Conservation (phyloP, 2,888 invertebrate genomes). For the Creontiades dilutus region DNA sequence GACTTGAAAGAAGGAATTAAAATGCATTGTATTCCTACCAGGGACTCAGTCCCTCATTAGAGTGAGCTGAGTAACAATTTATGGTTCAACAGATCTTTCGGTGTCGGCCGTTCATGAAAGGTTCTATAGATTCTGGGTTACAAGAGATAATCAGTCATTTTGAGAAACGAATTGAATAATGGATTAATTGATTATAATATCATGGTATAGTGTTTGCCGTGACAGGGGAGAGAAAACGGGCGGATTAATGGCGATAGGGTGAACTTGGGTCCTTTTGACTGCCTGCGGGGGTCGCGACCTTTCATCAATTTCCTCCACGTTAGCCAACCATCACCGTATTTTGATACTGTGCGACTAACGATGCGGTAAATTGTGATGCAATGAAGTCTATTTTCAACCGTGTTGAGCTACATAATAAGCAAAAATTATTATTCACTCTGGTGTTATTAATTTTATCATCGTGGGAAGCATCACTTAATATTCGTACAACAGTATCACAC, state of each 20-base stretch:
- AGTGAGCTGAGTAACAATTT: no score
- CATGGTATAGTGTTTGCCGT: neutral
- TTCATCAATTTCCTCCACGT: slow-evolving; percentile 9
- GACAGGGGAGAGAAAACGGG: slow-evolving; percentile 31
- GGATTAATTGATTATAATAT: slow-evolving; percentile 25
- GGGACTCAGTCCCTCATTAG: no score
- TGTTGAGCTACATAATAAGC: neutral
- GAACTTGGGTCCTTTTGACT: slow-evolving; percentile 21
- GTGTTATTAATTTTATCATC: no score
- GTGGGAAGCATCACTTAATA: no score
- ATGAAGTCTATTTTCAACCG: neutral
- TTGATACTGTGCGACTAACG: neutral
- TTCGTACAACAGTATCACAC: no score
- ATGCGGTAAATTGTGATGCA: neutral
- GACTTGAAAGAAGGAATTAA: no score
- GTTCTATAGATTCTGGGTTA: neutral
- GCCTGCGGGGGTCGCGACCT: neutral
- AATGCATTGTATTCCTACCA: no score
- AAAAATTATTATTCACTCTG: no score
- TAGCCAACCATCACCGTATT: slow-evolving; percentile 24
- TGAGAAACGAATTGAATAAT: neutral
- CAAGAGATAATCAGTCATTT: slow-evolving; percentile 8
- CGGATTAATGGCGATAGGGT: slow-evolving; percentile 19
- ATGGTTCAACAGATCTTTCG: neutral
- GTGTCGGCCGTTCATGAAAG: neutral